Conservation (phyloP, 2,888 invertebrate species). For the Agrilus mali region DNA sequence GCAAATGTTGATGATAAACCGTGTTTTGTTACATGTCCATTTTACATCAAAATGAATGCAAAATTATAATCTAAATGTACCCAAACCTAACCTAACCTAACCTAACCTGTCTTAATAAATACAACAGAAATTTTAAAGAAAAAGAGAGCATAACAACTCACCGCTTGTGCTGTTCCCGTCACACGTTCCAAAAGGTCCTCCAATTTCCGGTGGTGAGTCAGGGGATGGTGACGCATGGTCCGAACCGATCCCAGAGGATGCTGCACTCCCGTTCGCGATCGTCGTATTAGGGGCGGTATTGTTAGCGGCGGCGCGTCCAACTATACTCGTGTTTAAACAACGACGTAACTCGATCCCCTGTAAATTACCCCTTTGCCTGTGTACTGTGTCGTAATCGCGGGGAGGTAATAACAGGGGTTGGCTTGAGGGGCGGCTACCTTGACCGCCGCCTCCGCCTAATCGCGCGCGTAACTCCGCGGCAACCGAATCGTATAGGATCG, state of each 20-base stretch:
- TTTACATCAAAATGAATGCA: too few species aligned
- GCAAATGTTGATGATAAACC: too few species aligned
- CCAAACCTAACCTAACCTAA: neutral
- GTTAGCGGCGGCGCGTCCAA: constrained; percentile 38
- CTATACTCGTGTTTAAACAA: constrained; percentile 59
- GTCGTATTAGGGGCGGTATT: constrained; percentile 27
- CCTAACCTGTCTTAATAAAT: neutral
- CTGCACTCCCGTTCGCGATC: constrained; percentile 40
- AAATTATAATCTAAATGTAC: neutral
- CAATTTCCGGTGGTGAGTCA: constrained; percentile 37
- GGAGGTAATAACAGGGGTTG: constrained; percentile 79
- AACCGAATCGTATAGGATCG: constrained; percentile 78
- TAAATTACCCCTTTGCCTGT: constrained; percentile 62
- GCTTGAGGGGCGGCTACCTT: constrained; percentile 10
- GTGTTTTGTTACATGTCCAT: too few species aligned
- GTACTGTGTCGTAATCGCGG: constrained; percentile 87
- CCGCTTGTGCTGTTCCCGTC: constrained; percentile 17
- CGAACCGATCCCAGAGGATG: constrained; percentile 80
- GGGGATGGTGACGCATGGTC: constrained; percentile 73
- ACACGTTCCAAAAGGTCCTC: constrained; percentile 29
- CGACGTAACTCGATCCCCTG: constrained; percentile 58
- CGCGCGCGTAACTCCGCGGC: constrained; percentile 82
- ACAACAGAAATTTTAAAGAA: neutral
- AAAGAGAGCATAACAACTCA: constrained; percentile 11
- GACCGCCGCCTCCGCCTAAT: constrained; percentile 35